phyloP scores from a whole-genome alignment of 1,140 invertebrate species.

The Scaptomyza pallida region DNA sequence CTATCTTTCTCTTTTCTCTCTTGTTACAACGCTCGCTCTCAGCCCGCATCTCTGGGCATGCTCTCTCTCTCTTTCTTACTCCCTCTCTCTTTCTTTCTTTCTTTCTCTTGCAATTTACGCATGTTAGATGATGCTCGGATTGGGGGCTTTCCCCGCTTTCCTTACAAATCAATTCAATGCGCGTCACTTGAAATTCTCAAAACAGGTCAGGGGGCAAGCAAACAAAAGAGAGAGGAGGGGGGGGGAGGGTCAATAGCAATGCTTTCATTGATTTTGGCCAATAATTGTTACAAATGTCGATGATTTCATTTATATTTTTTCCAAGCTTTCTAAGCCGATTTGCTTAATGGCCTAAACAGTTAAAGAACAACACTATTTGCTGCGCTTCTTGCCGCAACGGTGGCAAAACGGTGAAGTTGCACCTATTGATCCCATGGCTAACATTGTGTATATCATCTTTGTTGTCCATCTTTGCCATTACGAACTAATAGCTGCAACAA shows the following conservation, averaged over 20 bases:
- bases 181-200: not conserved
- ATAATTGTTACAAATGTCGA: slow-evolving; percentile 70
- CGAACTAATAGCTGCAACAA: slow-evolving; percentile 30
- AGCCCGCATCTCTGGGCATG: slow-evolving; percentile 43
- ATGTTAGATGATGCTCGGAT: slow-evolving; percentile 40
- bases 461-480: too few species aligned
- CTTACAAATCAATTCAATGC: slow-evolving; percentile 57
- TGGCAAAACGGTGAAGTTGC: slow-evolving; percentile 20
- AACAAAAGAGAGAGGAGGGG: not conserved
- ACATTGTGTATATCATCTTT: slow-evolving; percentile 16
- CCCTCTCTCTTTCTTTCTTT: slow-evolving; percentile 20
- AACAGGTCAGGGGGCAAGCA: slow-evolving; percentile 7
- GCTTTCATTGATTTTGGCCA: slow-evolving; percentile 56
- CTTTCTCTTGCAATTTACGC: slow-evolving; percentile 45
- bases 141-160: slow-evolving; percentile 53
- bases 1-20: slow-evolving; percentile 2
- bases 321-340: slow-evolving; percentile 61
- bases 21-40: slow-evolving; percentile 12
- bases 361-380: slow-evolving; percentile 34
- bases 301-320: slow-evolving; percentile 27
- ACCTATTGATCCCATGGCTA: slow-evolving; percentile 12
- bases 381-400: slow-evolving; percentile 8
- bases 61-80: not conserved
- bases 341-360: slow-evolving; percentile 68
- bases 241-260: not conserved